Percentiles rank a stretch among this genome's conserved stretches.
These are phyloP conservation scores for Rhodophaea formosa DNA, from an alignment of 2,888 invertebrate genomes.

Conservation along the genomic window DNA sequence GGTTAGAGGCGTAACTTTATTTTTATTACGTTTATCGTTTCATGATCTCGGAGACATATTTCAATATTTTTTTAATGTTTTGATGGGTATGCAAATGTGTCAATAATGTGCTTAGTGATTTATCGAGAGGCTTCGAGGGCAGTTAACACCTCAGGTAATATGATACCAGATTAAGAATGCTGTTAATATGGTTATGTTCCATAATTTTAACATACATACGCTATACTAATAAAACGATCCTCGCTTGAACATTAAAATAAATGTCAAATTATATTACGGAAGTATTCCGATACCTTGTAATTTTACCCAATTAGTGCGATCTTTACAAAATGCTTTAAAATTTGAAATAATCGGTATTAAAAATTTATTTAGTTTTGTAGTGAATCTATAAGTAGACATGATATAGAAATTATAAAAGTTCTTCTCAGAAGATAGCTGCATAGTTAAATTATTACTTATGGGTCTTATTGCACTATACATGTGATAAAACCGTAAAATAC, in stretches of 20 bases:
- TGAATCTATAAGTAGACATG: too few relatives aligned
- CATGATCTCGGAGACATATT: slow-evolving; percentile 38
- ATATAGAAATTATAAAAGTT: too few relatives aligned
- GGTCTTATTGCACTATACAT: too few relatives aligned
- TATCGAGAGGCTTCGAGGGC: slow-evolving; percentile 40
- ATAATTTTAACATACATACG: slow-evolving; percentile 26
- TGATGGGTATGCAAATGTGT: slow-evolving; percentile 48
- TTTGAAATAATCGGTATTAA: too few relatives aligned
- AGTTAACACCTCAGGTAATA: slow-evolving; percentile 51
- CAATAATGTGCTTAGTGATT: slow-evolving; percentile 43
- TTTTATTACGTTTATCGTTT: slow-evolving; percentile 52
- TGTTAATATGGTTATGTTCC: slow-evolving; percentile 28
- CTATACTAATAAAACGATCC: slow-evolving; percentile 19
- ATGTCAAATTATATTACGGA: neutral
- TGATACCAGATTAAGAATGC: slow-evolving; percentile 37
- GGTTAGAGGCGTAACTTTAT: slow-evolving; percentile 37
- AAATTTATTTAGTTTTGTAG: too few relatives aligned
- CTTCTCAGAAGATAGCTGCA: too few relatives aligned
- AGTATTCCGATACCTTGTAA: slow-evolving; percentile 8
- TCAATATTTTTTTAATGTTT: slow-evolving; percentile 37
- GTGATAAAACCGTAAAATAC: too few relatives aligned
- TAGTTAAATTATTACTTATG: too few relatives aligned
- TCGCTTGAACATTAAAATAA: slow-evolving; percentile 4
- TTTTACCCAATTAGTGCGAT: neutral
- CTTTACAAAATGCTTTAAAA: neutral